Base-by-base conservation (phyloP, 2,888 invertebrate species). In the Pandemis heparana region DNA sequence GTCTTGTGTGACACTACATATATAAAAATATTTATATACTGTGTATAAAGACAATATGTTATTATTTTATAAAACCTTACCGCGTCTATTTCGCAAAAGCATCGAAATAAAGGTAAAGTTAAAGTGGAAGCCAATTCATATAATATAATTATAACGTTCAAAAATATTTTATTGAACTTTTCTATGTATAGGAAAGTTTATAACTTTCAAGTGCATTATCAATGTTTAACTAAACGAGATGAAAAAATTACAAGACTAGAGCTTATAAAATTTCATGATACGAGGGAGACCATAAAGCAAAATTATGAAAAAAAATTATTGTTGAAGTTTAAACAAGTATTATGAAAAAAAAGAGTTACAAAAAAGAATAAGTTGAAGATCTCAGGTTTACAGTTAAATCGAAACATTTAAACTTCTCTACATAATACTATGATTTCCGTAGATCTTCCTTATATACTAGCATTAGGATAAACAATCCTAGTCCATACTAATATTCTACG, bases 11-110 rank as follows among this genome's bases (percentile, higher is more conserved):
- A 91, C 90, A 91, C 83, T 82, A 86, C 85, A 92, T 92, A 94
- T 94, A 94, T 92, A 94, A 90, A 82, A 75, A 81, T 84, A 87
- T 87, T 89, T 92, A 92, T 92, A 94, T 92, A 94, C 86, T 85
- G 85, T 90, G 90, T 89, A 84, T 89, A 88, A 84, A 92, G 92
- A 92, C 75, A 79, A 66, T 78, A 73, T 78, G 82, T 82, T 76
- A 80, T 74, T 76, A 75, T 70, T 74, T 78, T 77, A 32, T 69
- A 77, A 83, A 88, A 89, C 87, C 80, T 87, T 87, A 86, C 84
- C 80, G 75, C 81, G 80, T 79, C 80, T 88, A 91, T 87, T 94
- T 94, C 93, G 93, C 84, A 65, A 75, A 74, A 66, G 23, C 69
- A 78, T 80, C 94, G 94, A 94, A 94, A 92, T 87, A 91, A 74